These are phyloP conservation scores for Macrosiphum euphorbiae DNA, from an alignment of 2,888 invertebrate genomes.

Conservation along the genomic window DNA sequence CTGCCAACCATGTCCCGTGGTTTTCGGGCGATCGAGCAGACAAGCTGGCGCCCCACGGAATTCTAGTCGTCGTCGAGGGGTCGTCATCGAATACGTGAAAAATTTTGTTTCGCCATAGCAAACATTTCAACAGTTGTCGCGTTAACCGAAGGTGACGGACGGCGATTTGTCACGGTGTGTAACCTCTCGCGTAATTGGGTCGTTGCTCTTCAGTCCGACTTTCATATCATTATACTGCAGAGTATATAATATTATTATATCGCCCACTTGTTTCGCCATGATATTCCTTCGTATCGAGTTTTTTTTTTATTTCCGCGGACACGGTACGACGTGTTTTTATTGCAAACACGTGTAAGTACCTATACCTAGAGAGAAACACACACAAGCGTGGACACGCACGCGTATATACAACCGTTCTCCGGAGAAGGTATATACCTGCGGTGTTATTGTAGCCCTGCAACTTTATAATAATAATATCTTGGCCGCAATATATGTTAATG, in stretches of 20 bases:
- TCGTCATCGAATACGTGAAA: neutral
- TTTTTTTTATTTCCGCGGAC: neutral
- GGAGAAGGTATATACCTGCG: neutral
- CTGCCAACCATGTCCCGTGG: neutral
- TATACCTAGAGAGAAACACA: neutral
- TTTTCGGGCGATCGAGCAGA: neutral
- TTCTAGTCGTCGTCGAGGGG: neutral
- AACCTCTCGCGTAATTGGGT: conserved; percentile 34
- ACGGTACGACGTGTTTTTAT: neutral
- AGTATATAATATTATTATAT: neutral
- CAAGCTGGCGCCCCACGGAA: neutral
- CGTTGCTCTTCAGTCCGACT: neutral
- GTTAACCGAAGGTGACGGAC: conserved; percentile 29
- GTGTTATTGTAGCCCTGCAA: neutral
- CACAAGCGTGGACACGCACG: no score
- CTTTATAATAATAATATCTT: neutral
- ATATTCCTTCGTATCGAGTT: neutral
- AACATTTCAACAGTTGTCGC: conserved; percentile 44
- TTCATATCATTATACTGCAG: neutral
- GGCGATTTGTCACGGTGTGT: conserved; percentile 31
- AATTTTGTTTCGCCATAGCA: neutral
- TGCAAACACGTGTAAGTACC: neutral
- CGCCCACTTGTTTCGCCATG: neutral
- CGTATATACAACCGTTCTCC: neutral
- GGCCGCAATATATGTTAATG: neutral